Conservation (phyloP, 1,140 invertebrate species). For the Goniozus legneri region DNA sequence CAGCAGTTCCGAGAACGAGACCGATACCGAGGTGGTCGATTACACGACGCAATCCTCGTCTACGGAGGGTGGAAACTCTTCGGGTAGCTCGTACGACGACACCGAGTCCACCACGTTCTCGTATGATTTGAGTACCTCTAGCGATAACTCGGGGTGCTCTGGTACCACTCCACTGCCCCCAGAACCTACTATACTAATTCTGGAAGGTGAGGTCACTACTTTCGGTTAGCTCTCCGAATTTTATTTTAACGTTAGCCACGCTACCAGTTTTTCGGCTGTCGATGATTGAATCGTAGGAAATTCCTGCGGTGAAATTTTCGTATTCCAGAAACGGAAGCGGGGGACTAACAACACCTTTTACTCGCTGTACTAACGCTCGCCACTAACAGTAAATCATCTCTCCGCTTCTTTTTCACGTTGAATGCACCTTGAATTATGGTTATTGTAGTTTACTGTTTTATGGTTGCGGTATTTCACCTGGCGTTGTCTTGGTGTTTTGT, state of each 20-base stretch:
- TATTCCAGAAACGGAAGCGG: too few species aligned
- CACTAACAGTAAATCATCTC: too few species aligned
- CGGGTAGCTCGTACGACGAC: not conserved
- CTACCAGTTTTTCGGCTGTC: too few species aligned
- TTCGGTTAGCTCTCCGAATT: constrained; percentile 5
- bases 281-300: too few species aligned
- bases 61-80: not conserved
- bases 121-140: constrained; percentile 26
- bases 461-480: too few species aligned
- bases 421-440: too few species aligned
- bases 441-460: constrained; percentile 4
- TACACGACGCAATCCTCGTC: not conserved
- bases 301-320: too few species aligned
- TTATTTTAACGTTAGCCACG: too few species aligned
- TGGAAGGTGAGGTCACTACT: constrained; percentile 66
- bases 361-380: too few species aligned
- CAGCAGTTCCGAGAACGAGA: not conserved
- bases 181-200: constrained; percentile 68
- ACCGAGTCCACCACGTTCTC: not conserved
- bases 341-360: too few species aligned
- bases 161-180: constrained; percentile 61
- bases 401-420: too few species aligned
- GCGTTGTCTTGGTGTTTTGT: too few species aligned
- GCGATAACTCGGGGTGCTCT: constrained; percentile 47
- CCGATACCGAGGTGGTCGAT: not conserved